Percentiles rank a stretch among this genome's conserved stretches.
These are phyloP conservation scores for Brotula barbata DNA, from an alignment of 2,797 vertebrate genomes.

Conservation along the genomic window DNA sequence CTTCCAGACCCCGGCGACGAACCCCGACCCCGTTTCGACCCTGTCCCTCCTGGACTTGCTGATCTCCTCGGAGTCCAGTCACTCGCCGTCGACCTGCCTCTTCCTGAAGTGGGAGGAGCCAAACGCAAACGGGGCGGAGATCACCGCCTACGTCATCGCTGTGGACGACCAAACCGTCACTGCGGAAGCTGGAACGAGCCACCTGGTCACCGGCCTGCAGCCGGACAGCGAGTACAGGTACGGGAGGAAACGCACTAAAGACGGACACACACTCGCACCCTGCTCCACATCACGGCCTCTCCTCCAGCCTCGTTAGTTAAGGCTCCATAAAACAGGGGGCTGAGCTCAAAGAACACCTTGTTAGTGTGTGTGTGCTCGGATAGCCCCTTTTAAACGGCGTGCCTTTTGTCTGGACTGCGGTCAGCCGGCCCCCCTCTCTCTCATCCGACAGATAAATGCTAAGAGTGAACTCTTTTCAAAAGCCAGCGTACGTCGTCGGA, in stretches of 20 bases:
- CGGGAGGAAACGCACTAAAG: no score
- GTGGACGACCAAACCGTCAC: slow-evolving; percentile 82
- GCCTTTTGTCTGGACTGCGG: no score
- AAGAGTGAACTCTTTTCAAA: neutral
- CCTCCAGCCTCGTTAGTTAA: no score
- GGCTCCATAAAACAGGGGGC: no score
- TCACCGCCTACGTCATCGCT: slow-evolving; percentile 88
- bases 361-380: no score
- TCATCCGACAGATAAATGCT: neutral
- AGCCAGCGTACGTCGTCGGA: neutral
- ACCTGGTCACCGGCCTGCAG: slow-evolving; percentile 85
- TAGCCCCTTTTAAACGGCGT: no score
- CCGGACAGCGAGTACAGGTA: slow-evolving; percentile 96
- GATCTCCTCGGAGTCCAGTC: slow-evolving; percentile 66
- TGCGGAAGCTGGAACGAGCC: slow-evolving; percentile 81
- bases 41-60: slow-evolving; percentile 83
- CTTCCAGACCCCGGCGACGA: slow-evolving; percentile 87
- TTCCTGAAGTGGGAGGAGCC: slow-evolving; percentile 94
- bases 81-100: slow-evolving; percentile 89
- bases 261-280: no score
- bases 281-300: no score
- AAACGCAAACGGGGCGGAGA: slow-evolving; percentile 90
- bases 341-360: no score
- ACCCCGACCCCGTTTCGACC: slow-evolving; percentile 82
- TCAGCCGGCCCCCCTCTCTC: neutral